These are phyloP conservation scores for Ypsolopha scabrella DNA, from an alignment of 2,888 invertebrate species.

Conservation along the genomic window DNA sequence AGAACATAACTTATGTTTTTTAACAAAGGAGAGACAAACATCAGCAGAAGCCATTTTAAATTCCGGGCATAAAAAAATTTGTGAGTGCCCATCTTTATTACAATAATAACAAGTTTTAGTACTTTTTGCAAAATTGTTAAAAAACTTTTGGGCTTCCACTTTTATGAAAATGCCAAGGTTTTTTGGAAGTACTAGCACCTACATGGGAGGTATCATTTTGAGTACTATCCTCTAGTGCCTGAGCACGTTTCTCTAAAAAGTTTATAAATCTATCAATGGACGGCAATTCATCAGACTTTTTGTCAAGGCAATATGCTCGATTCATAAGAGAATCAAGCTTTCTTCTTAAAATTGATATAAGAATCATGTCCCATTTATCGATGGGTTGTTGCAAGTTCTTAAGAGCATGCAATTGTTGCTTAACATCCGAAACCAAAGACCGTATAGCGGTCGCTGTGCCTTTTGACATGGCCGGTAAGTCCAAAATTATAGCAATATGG, in stretches of 20 bases:
- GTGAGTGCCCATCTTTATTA: background rate
- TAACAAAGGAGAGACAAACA: background rate
- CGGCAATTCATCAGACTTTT: background rate
- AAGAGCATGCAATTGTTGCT: slow-evolving; percentile 5
- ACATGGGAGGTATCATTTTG: background rate
- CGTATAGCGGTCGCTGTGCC: slow-evolving; percentile 12
- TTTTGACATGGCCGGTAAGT: slow-evolving; percentile 9
- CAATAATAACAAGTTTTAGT: background rate
- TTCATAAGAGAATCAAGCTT: background rate
- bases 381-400: slow-evolving; percentile 5
- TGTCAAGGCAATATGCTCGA: background rate
- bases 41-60: background rate
- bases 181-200: background rate
- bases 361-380: slow-evolving; percentile 5
- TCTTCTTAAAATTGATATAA: background rate
- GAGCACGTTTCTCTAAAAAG: slow-evolving; percentile 7
- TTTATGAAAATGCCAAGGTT: background rate
- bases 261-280: background rate
- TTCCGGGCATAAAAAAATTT: background rate
- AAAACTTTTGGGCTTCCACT: background rate
- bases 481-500: slow-evolving; percentile 8
- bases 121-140: background rate
- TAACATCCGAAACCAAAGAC: slow-evolving; percentile 3
- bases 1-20: background rate
- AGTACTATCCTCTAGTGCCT: slow-evolving; percentile 7